Base-by-base conservation (phyloP, 2,888 invertebrate genomes). In the Acleris holmiana region DNA sequence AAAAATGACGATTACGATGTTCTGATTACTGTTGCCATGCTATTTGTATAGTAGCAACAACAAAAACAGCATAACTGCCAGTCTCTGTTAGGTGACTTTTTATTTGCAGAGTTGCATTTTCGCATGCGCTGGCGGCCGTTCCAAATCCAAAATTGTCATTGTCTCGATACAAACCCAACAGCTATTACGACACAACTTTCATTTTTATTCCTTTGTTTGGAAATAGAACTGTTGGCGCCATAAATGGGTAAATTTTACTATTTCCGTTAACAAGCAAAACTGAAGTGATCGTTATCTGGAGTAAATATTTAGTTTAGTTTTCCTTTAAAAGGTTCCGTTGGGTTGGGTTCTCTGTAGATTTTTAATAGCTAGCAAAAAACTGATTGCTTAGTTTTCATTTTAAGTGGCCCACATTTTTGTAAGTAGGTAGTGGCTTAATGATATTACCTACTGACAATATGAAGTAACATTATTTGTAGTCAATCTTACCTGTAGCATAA, bases 131-230 rank as follows among this genome's bases (percentile, higher is more conserved):
- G 66, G 57, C 60, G 44, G 23, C 29, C 35, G 44, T 44, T 15
- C 7, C 29, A 49, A 59, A 55, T 49, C 65, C 59, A 46, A 65
- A 65, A 60, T 55, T 41, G 48, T 23, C 50, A 60, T 55, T 59
- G 55, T 65, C 65, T 60, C 60, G 44, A 60, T 55, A 65, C 55
- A 44, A 54, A 47, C 47, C 41, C 21, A 49, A 48, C 53, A 35
- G 40, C 18, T 47, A 58, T 64, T 64, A 53, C 53, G 64, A 59
- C 50, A 23, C 23, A 48, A 58, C 64, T 64, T 64, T 64, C 58
- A 18, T 58, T 48, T 18, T 17, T n/a, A n/a, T 41, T 59, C 48
- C 58, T 64, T 62, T 64, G 64, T 59, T 64, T 53, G 48, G 53
- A 58, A 21, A 35, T 47, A 59, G 47, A 53, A 56, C 46, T 19